Conservation (phyloP, 2,888 invertebrate genomes). For the Clitarchus hookeri region DNA sequence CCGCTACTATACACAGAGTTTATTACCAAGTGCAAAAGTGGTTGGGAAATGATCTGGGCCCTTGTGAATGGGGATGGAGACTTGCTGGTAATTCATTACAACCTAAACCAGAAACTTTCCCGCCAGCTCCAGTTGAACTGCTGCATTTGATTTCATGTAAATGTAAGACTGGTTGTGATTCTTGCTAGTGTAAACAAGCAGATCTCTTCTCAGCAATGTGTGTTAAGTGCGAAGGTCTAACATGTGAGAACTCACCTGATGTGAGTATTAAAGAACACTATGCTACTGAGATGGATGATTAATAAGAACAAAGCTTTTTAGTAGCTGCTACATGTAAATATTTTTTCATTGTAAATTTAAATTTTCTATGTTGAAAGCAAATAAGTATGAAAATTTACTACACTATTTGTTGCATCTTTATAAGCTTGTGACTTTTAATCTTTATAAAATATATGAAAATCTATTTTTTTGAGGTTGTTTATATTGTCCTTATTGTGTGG, state of each 20-base stretch:
- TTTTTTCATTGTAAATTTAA: too few relatives aligned
- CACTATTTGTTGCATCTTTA: too few relatives aligned
- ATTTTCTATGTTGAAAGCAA: too few relatives aligned
- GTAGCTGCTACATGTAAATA: too few relatives aligned
- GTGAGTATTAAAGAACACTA: neutral
- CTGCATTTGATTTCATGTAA: conserved; percentile 17
- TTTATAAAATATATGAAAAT: too few relatives aligned
- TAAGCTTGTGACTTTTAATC: too few relatives aligned
- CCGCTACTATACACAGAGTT: neutral
- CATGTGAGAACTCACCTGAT: conserved; percentile 16
- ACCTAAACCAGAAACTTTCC: neutral
- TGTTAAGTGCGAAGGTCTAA: neutral
- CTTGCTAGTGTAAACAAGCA: conserved; percentile 17
- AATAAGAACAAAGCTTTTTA: neutral
- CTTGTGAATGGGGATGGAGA: conserved; percentile 21
- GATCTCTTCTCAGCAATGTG: conserved; percentile 6
- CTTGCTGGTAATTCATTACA: neutral
- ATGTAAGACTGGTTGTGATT: conserved; percentile 18
- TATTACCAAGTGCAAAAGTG: conserved; percentile 11
- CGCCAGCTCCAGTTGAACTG: neutral
- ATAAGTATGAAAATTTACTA: too few relatives aligned
- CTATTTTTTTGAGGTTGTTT: too few relatives aligned
- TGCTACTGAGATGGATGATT: neutral
- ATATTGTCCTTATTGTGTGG: too few relatives aligned
- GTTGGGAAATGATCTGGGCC: conserved; percentile 14